Evolutionary conservation across 2,888 invertebrate genomes (phyloP), one percentile per base, ranked within the genome.

Genomic region (Cryptocheilus praepositus): DNA sequence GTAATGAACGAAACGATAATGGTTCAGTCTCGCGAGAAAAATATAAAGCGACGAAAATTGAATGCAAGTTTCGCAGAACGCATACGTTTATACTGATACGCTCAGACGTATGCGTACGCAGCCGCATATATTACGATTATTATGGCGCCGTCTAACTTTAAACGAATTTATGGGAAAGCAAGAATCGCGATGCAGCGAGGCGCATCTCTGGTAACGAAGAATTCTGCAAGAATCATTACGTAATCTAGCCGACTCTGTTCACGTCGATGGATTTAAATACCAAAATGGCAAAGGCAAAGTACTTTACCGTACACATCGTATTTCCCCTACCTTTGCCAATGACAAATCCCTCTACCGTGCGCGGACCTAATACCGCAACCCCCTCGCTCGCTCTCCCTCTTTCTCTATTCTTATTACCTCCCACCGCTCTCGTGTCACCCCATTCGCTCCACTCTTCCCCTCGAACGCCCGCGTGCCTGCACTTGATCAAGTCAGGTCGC

Each of bases 401-500:
- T 22, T 51, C 13, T 49, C 36, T 11, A 36, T 49, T 15, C 51
- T 53, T 51, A 18, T 61, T 44, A 19, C 64, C 16, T 16, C 51
- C 18, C 49, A 25, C 16, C 28, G 2, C 36, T 28, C 18, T 43
- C 19, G n/a, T 7, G 7, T 21, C 43, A 43, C 21, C 45, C 43
- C 54, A 16, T 13, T 57, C 45, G 43, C 19, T 45, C 45, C 45
- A 15, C 21, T 57, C 57, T 22, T 44, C 8, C 56, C 44, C 19
- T 21, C 28, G 18, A 36, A 16, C 60, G 21, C 21, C 16, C 44
- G 44, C 52, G n/a, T 43, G 16, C 43, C 28, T 8, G 44, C 59
- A 57, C 64, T 68, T 56, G 65, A 70, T 72, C 71, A 62, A 64
- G 74, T 59, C 67, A 52, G 64, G 67, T 64, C 74, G 74, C 64